A percentile compares a stretch with the other conserved stretches of the same genome.
Evolutionary conservation across 2,888 invertebrate species (phyloP).

Genomic region (Dynastes tityus): DNA sequence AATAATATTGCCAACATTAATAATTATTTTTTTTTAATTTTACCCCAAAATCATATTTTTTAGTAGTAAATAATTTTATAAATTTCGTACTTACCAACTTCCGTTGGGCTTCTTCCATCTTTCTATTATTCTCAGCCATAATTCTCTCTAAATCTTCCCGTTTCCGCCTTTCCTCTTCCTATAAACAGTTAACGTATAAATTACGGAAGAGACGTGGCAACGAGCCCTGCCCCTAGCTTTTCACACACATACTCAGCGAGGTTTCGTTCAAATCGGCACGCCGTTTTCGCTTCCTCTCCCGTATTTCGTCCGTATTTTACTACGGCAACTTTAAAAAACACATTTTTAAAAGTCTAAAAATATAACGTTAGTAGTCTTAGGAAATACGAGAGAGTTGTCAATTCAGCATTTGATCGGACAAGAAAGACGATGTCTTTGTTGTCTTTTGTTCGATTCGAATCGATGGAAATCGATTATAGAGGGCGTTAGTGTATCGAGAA

Average conservation of each 20-base stretch:
- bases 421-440: too few species aligned
- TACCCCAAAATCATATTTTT: neutral
- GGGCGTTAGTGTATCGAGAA: too few species aligned
- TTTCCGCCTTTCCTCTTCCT: constrained; percentile 98
- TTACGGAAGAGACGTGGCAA: constrained; percentile 56
- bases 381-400: too few species aligned
- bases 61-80: too few species aligned
- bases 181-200: constrained; percentile 75
- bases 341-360: neutral
- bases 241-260: constrained; percentile 48
- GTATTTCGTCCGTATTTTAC: too few species aligned
- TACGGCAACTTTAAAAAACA: too few species aligned
- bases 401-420: too few species aligned
- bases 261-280: constrained; percentile 11
- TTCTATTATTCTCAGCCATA: constrained; percentile 97
- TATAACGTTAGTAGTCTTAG: constrained; percentile 44
- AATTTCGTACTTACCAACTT: constrained; percentile 84
- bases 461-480: too few species aligned
- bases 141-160: constrained; percentile 96
- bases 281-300: too few species aligned
- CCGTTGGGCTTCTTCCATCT: constrained; percentile 97
- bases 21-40: too few species aligned
- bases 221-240: constrained; percentile 61
- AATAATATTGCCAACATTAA: too few species aligned
- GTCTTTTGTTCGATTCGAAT: too few species aligned